Evolutionary conservation across 2,797 vertebrate genomes (phyloP), one percentile per base, ranked within the genome.

Genomic region (Pteronotus mesoamericanus): DNA sequence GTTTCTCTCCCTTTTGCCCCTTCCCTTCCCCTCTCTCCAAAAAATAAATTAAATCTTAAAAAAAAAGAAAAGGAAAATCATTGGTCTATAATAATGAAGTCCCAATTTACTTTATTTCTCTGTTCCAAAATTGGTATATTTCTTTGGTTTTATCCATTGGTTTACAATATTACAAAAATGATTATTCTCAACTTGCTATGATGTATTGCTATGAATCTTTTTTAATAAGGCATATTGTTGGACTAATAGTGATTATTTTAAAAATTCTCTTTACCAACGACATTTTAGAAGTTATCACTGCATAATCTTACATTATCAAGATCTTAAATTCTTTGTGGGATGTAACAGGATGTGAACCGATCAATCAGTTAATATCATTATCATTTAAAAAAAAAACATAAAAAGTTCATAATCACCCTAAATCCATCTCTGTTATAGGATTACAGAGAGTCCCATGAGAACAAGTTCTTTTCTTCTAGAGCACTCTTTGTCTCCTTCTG

Each of bases 261-360:
- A 19, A 92, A 86, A 61, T 79, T 88, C 48, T 61, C 95, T 92
- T 79, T 9, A 72, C 92, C 72, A 75, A 84, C 19, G 46, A 80
- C 8, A 83, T 61, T 46, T 95, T 37, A 82, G 71, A 26, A 48
- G 55, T 79, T 80, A 69, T 44, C 53, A 80, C 10, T 59, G 22
- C 6, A 87, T 64, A 77, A 66, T 55, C 66, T 80, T 89, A 57
- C 2, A 87, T 79, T 57, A 78, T 18, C 64, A 57, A 29, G 18
- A 15, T 71, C 22, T 94, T 78, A 84, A 89, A 86, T 91, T 86
- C 42, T 86, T 78, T 95, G 34, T 86, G 69, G 64, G 24, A 64
- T 48, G n/a, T 71, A 37, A 88, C n/a, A 53, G 15, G 21, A 59
- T 82, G 4, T 51, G 69, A 84, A 83, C 48, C 4, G 77, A 59